Evolutionary conservation across 2,113 vertebrate species (phyloP), one percentile per base, ranked within the genome.

Genomic region (Seriola aureovittata): DNA sequence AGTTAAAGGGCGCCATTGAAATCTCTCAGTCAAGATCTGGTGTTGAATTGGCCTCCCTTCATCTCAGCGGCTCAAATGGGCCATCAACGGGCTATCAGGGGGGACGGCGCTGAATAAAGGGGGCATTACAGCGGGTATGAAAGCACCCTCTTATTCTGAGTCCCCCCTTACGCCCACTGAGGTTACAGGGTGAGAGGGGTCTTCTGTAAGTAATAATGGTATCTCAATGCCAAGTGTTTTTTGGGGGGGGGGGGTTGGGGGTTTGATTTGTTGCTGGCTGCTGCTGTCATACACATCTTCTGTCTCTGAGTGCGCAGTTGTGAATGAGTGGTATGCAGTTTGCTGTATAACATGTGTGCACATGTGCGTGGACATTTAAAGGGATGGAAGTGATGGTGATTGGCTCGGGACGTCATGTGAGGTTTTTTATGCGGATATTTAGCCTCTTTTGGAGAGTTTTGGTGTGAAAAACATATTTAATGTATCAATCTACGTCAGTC

Each of bases 1-100:
- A 5, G 73, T 71, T 81, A 87, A 93, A 92, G 76, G 86, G 21
- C 50, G 17, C 80, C 88, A 88, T 93, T 93, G 85, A 92, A 46
- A 46, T 70, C 68, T 32, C 34, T 1, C 52, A 50, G 72, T 76
- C 29, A 5, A 75, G 63, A 78, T 86, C 70, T 84, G 75, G 3
- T 46, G 77, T 78, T 83, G 82, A 87, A 75, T 84, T 36, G 78
- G 74, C 59, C 79, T 86, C 71, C 44, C 77, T 85, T 85, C 85
- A 82, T 86, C 75, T 81, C 63, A 21, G 70, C 63, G 12, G 66
- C 72, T 83, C 67, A 0, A 54, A 85, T 63, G 78, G 73, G 75
- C 77, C 74, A 71, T 88, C 82, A 65, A 54, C 13, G 4, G 68
- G 67, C 80, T 23, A 80, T 86, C 72, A 50, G 79, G 75, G 83